Base-by-base conservation (phyloP, 2,113 vertebrate species). In the Oreochromis tanganicae region DNA sequence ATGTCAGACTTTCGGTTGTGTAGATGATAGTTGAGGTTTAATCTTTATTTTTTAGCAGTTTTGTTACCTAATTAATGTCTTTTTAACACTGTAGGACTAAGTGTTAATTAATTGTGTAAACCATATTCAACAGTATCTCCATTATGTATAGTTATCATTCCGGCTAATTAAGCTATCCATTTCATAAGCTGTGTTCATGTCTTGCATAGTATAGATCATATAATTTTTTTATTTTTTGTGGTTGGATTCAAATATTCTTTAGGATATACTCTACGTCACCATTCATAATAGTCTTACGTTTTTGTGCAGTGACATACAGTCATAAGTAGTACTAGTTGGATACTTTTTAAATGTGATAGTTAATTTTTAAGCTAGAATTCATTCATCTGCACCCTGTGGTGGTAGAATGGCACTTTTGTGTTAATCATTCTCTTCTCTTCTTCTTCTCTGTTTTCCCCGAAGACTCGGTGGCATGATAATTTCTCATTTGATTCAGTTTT, bases 401-500 rank as follows among this genome's bases (percentile, higher is more conserved):
- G 50, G 83, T 79, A 46, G 24, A 83, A 73, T 19, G 12, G 79
- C 21, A 10, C 84, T 52, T 91, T 80, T 87, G 71, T 90, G 87
- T 92, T 93, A 87, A 91, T 93, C 89, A 81, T 79, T 84, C 85
- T 48, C 21, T 55, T 73, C 91, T 87, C 82, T 92, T 93, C 79
- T 85, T 90, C 90, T 91, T 91, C 81, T 86, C 87, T 50, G 86
- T 92, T 94, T 89, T 92, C 90, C 94, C 95, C 21, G 9, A 88
- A 91, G 95, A 95, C 84, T 81, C 48, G 5, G 84, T 91, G 88
- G 94, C 93, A 91, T 87, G 86, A 93, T 95, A 82, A 94, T 95
- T 94, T 94, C 92, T 93, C 93, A 95, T 94, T 95, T 95, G 91
- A 96, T 94, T 94, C 87, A 91, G 92, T 95, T 95, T 94, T 89